Conservation (phyloP, 2,888 invertebrate genomes). For the Drosophila flavopinicola region DNA sequence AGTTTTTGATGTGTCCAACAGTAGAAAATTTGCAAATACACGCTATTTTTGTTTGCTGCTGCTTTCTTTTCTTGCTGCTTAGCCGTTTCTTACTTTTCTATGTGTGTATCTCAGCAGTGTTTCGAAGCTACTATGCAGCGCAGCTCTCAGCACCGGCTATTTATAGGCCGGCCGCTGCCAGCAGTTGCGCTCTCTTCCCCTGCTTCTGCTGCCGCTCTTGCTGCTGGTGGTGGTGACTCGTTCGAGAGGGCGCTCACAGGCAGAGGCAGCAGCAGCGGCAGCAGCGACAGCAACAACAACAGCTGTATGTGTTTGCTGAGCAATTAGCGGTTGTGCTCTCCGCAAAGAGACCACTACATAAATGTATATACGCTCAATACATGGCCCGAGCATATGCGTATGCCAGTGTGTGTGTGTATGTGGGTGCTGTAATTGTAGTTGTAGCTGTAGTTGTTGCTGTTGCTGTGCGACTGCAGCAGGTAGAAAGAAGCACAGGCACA, state of each 20-base stretch:
- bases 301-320: conserved; percentile 53
- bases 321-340: conserved; percentile 64
- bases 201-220: too few relatives aligned
- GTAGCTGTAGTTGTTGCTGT: conserved; percentile 20
- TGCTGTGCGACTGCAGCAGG: conserved; percentile 52
- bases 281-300: conserved; percentile 21
- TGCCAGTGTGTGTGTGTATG: conserved; percentile 15
- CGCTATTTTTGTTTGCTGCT: conserved; percentile 48
- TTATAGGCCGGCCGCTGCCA: conserved; percentile 64
- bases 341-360: conserved; percentile 56
- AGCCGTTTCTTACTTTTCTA: conserved; percentile 57
- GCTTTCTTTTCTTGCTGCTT: conserved; percentile 56
- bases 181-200: conserved; percentile 29
- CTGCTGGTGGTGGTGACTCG: conserved; percentile 17
- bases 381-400: conserved; percentile 9
- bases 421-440: conserved; percentile 53
- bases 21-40: conserved; percentile 60
- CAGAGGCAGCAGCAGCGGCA: neutral
- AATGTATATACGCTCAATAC: conserved; percentile 34
- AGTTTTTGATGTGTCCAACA: conserved; percentile 54
- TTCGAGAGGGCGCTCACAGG: conserved; percentile 20
- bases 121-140: conserved; percentile 75
- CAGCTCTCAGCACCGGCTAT: conserved; percentile 51
- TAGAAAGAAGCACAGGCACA: conserved; percentile 45
- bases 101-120: conserved; percentile 67